Evolutionary conservation across 2,797 vertebrate genomes (phyloP).

Genomic region (Lateolabrax maculatus): DNA sequence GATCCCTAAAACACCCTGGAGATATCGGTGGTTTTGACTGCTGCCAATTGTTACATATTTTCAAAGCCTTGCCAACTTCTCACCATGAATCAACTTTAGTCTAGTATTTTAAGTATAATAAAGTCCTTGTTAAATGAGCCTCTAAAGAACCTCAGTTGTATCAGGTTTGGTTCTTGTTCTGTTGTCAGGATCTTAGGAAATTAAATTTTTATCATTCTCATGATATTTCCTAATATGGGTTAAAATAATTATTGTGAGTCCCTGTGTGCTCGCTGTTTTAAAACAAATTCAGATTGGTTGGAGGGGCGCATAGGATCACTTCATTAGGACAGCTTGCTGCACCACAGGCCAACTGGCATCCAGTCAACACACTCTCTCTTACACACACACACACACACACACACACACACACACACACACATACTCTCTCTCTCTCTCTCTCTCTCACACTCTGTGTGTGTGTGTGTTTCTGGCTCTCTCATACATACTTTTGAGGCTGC

Average conservation of each 20-base stretch:
- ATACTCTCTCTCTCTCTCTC: neutral
- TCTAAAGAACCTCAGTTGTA: neutral
- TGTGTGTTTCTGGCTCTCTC: slow-evolving; percentile 39
- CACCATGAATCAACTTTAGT: neutral
- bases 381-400: slow-evolving; percentile 11
- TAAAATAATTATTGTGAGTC: slow-evolving; percentile 38
- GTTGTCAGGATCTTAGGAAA: neutral
- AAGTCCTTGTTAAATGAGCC: slow-evolving; percentile 5
- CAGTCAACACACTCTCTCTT: slow-evolving; percentile 55
- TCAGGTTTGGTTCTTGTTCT: slow-evolving; percentile 1
- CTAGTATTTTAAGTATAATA: neutral
- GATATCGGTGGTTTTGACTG: neutral
- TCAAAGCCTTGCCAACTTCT: slow-evolving; percentile 14
- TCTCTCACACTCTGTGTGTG: neutral
- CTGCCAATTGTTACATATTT: slow-evolving; percentile 12
- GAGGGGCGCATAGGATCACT: slow-evolving; percentile 59
- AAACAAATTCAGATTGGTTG: slow-evolving; percentile 65
- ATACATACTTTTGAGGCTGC: slow-evolving; percentile 50
- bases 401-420: slow-evolving; percentile 14
- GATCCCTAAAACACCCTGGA: slow-evolving; percentile 10
- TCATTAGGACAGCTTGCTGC: slow-evolving; percentile 78
- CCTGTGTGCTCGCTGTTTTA: slow-evolving; percentile 45
- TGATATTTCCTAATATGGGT: slow-evolving; percentile 8
- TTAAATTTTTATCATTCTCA: slow-evolving; percentile 5
- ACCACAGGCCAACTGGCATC: slow-evolving; percentile 76